Evolutionary conservation across 2,113 vertebrate species (phyloP), one percentile per base, ranked within the genome.

Genomic region (Neogobius melanostomus): DNA sequence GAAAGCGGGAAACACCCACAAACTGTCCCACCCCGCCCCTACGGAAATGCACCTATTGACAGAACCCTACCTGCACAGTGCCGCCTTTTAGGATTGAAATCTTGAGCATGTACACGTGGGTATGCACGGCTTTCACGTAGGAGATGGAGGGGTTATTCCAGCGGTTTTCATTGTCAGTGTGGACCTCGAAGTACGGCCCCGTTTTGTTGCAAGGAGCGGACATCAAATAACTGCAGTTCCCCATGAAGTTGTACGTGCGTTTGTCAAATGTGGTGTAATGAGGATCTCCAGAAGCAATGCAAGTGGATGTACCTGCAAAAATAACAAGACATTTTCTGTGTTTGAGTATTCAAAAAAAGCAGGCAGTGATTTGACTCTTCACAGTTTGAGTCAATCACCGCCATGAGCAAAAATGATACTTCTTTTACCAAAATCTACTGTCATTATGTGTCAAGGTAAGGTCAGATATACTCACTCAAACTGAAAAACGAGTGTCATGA

Each of bases 211-310:
- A 94, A 7, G 76, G 72, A 57, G 73, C 59, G 9, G 92, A 85
- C 85, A 94, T 89, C 63, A 92, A 46, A 64, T 94, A 93, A 71
- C 80, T 92, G 81, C 92, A 93, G 87, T 91, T 94, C n/a, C 93
- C 93, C 92, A 93, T 92, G 76, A 94, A 94, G 82, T 88, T 66
- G 61, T 93, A 93, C 8, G 67, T 71, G 10, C 9, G 71, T 10
- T 85, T 90, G 83, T 93, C 93, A 73, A 93, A 94, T 8, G 91
- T 93, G 59, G 85, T 90, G 84, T 94, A 94, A 76, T 94, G 93
- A 6, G 93, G 93, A 73, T 94, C 93, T 16, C 89, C 82, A 42
- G 88, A 75, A 2, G 85, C 87, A 0, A 92, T 44, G 68, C 93
- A 93, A 0, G 83, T 90, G 6, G 91, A 90, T 47, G 91, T 82